Evolutionary conservation across 2,797 vertebrate species (phyloP), one percentile per base, ranked within the genome.

Genomic region (Eremophila alpestris): DNA sequence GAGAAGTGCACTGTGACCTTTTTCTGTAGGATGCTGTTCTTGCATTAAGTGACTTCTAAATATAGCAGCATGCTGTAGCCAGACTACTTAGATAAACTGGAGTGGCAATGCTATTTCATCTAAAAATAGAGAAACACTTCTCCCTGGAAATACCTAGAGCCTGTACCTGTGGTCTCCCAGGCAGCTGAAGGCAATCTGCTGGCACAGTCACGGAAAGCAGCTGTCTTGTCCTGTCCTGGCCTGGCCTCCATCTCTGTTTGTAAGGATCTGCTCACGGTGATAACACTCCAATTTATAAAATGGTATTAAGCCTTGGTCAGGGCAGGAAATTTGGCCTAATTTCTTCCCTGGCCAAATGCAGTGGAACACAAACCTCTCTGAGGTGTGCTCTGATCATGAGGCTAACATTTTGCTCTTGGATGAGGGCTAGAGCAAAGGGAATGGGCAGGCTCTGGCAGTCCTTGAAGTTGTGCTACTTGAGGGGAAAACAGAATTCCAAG

Each of bases 91-190:
- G 69, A 90, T 87, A 88, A 93, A 79, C 69, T 49, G 27, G 34
- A 83, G 34, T 91, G 64, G 70, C 74, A 74, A 79, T 70, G 65
- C 64, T 63, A 78, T 92, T 88, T 80, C 41, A 78, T 49, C 79
- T 91, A 88, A 93, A 92, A 95, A 94, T 75, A 91, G 87, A 77
- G 49, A 68, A 90, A 75, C 9, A 20, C 29, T 92, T 86, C 85
- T 78, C 59, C 34, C 45, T 59, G 32, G 1, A 80, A 85, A 93
- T 89, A 85, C 75, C 36, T 64, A 48, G 36, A 74, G 68, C 62
- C 34, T 91, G 41, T 83, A 89, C 77, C 43, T 76, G 81, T 48
- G 48, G 51, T 88, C 88, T 95, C 59, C 83, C 21, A 48, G 79
- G 74, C 64, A 83, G 49, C 62, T 83, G 64, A 74, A 71, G 48